Conservation (phyloP, 1,140 invertebrate genomes). For the Lordiphosa collinella region DNA sequence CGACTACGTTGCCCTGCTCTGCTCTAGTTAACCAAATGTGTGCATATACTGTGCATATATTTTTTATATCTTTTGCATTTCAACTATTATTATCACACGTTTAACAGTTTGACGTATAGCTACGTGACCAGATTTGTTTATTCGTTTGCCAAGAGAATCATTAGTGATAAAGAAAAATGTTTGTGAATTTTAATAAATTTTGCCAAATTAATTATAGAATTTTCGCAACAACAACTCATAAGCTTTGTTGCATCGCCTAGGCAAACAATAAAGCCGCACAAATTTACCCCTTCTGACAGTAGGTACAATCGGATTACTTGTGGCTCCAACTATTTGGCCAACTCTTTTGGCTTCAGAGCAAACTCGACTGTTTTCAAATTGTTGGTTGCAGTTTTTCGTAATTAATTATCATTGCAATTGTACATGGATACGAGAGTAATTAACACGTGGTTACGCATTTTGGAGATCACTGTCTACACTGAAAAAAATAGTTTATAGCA, state of each 20-base stretch:
- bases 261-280: too few relatives aligned
- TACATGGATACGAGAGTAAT: conserved; percentile 13
- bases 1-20: conserved; percentile 10
- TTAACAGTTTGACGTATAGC: conserved; percentile 46
- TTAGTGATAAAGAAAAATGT: background rate
- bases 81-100: conserved; percentile 31
- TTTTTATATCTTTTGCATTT: conserved; percentile 6
- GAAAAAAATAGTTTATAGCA: too few relatives aligned
- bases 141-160: conserved; percentile 1
- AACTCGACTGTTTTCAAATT: conserved; percentile 24
- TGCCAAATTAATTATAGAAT: too few relatives aligned
- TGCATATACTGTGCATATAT: background rate
- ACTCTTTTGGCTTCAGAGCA: conserved; percentile 24
- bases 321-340: conserved; percentile 3
- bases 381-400: conserved; percentile 46
- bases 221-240: too few relatives aligned
- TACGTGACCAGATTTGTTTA: conserved; percentile 56
- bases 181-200: background rate
- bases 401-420: conserved; percentile 62
- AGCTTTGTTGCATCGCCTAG: too few relatives aligned
- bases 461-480: conserved; percentile 24
- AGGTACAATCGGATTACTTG: background rate
- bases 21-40: conserved; percentile 11
- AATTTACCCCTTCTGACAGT: too few relatives aligned
- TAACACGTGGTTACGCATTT: conserved; percentile 33